phyloP scores from a whole-genome alignment of 2,113 vertebrate genomes.

The Anhinga anhinga region DNA sequence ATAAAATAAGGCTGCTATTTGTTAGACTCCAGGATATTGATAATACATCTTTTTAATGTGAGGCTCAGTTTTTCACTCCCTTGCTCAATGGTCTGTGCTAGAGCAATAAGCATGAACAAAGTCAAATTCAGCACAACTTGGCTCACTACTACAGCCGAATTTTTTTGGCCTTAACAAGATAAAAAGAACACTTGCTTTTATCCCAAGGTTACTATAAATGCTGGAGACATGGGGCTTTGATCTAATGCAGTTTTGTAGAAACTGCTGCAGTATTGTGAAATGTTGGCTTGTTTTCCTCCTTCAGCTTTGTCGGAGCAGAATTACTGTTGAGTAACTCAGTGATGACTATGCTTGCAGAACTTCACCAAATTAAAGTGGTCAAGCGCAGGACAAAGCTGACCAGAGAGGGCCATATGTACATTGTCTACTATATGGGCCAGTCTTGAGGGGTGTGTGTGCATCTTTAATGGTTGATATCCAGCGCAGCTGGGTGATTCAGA shows the following conservation, averaged over 20 bases:
- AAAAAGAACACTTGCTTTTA: neutral
- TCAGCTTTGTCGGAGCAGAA: neutral
- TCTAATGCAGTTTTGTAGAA: neutral
- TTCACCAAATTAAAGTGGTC: neutral
- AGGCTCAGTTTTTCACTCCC: neutral
- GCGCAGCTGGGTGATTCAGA: neutral
- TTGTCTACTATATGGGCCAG: neutral
- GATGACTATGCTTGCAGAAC: neutral
- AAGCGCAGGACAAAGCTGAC: neutral
- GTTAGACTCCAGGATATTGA: neutral
- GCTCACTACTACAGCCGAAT: neutral
- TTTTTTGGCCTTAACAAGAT: neutral
- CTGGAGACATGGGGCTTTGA: neutral
- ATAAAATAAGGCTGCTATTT: neutral
- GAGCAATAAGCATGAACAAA: neutral
- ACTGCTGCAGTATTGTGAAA: neutral
- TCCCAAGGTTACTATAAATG: neutral
- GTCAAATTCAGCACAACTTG: neutral
- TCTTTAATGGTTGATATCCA: rapidly evolving
- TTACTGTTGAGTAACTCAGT: neutral
- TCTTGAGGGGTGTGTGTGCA: rapidly evolving
- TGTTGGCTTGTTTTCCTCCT: neutral
- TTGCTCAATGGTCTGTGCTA: neutral
- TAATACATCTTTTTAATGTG: neutral
- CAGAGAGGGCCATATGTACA: neutral